Base-by-base conservation (phyloP, 2,113 vertebrate genomes). In the Todiramphus saurophagus region DNA sequence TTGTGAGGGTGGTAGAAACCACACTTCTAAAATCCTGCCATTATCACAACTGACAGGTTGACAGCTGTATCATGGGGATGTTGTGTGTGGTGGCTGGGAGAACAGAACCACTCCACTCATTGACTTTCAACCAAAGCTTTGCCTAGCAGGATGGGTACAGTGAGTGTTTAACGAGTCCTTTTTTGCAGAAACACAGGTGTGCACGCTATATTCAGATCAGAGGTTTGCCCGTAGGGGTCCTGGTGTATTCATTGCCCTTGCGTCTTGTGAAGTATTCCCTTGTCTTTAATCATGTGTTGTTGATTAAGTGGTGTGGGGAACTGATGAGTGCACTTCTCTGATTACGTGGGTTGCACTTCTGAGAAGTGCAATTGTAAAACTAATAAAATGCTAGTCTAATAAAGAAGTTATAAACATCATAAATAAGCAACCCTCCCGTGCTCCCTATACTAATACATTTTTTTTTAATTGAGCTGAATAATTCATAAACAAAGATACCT, bases 241-340 rank as follows among this genome's bases (percentile, higher is more conserved):
- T 20, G 11, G 8, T 46, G 4, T 56, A 48, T 20, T 48, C 33
- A 46, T 0, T 0, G 17, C 9, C 18, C 11, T 60, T 46, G 3
- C 2, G 0, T 25, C 17, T 82, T 72, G 2, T 73, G 16, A 72
- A 62, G 7, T 39, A 60, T 75, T 67, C 7, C 11, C 8, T 18
- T 70, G 8, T 18, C 17, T 87, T 94, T 72, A 90, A 73, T 43
- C 27, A 30, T 0, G 3, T 50, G 9, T 51, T 58, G 14, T n/a
- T 81, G 33, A 41, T 59, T 55, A 85, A 8, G 11, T 31, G 4
- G 2, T 60, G 12, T 69, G 63, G 7, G 6, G 24, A 79, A 60
- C 12, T 35, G 19, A 64, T 13, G 11, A 67, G 10, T 8, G 5
- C 37, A 4, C 15, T 91, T 75, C 43, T 85, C 2, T 10, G 37